Percentiles rank a stretch among this genome's conserved stretches.
These are phyloP conservation scores for Eurois occulta DNA, from an alignment of 2,888 invertebrate species.

Conservation along the genomic window DNA sequence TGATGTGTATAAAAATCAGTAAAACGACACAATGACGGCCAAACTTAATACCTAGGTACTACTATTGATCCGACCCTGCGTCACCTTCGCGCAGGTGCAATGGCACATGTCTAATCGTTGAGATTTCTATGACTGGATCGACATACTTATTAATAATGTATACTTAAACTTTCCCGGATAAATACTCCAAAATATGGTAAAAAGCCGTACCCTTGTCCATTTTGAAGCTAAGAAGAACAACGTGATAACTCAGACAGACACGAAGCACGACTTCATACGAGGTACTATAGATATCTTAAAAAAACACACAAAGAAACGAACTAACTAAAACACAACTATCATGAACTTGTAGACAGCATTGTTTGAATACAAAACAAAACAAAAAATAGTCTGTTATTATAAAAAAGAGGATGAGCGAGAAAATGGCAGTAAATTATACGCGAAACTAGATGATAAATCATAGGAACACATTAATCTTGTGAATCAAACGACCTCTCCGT, in stretches of 20 bases:
- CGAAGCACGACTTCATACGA: not conserved
- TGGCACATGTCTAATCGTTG: not conserved
- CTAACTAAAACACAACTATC: slow-evolving; percentile 48
- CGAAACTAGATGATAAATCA: slow-evolving; percentile 71
- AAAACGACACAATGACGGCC: not conserved
- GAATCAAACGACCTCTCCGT: slow-evolving; percentile 69
- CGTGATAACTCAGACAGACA: not conserved
- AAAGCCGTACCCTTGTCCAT: not conserved
- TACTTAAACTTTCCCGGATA: not conserved
- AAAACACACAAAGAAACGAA: slow-evolving; percentile 16
- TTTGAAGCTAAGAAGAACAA: not conserved
- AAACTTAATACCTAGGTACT: not conserved
- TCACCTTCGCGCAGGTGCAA: not conserved
- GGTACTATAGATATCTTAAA: not conserved
- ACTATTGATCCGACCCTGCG: not conserved
- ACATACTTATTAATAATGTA: not conserved
- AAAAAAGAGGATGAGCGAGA: slow-evolving; percentile 54
- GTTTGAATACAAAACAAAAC: slow-evolving; percentile 53
- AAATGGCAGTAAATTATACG: slow-evolving; percentile 69
- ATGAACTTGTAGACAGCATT: slow-evolving; percentile 64
- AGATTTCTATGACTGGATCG: not conserved
- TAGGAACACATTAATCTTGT: slow-evolving; percentile 68
- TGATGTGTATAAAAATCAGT: not conserved
- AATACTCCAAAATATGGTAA: not conserved
- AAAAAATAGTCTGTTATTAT: slow-evolving; percentile 64